Conservation (phyloP, 2,797 vertebrate genomes). For the Leptoclinus maculatus region DNA sequence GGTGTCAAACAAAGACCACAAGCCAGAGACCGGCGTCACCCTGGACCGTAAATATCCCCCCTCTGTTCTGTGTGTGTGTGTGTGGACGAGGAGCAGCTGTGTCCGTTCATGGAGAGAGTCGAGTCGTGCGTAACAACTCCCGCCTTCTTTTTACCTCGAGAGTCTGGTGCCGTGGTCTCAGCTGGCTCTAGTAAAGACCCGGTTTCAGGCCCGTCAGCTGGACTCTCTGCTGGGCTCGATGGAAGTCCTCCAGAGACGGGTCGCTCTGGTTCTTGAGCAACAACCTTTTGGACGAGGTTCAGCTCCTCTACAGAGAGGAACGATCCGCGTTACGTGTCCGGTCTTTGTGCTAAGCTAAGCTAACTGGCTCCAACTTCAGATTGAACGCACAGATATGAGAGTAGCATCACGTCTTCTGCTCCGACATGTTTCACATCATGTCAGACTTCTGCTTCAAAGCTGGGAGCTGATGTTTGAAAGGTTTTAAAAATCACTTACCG, state of each 20-base stretch:
- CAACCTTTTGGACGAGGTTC: neutral
- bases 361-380: neutral
- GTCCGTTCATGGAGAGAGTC: conserved; percentile 4
- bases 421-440: no score
- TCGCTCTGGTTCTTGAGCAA: conserved; percentile 21
- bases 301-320: neutral
- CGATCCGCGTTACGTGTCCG: neutral
- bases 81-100: conserved; percentile 32
- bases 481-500: no score
- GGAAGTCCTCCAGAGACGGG: conserved; percentile 5
- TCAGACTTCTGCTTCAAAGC: no score
- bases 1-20: conserved; percentile 91
- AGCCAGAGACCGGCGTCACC: conserved; percentile 93
- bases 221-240: neutral
- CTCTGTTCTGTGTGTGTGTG: neutral
- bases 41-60: conserved; percentile 84
- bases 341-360: conserved; percentile 10
- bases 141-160: conserved; percentile 4
- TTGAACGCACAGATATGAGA: no score
- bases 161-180: conserved; percentile 22
- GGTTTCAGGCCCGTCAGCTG: conserved; percentile 35
- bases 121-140: conserved; percentile 31
- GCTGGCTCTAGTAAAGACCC: conserved; percentile 39
- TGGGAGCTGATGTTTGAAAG: no score
- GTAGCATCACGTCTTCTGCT: no score